Evolutionary conservation across 2,113 vertebrate species (phyloP).

Genomic region (Tychaedon coryphoeus): DNA sequence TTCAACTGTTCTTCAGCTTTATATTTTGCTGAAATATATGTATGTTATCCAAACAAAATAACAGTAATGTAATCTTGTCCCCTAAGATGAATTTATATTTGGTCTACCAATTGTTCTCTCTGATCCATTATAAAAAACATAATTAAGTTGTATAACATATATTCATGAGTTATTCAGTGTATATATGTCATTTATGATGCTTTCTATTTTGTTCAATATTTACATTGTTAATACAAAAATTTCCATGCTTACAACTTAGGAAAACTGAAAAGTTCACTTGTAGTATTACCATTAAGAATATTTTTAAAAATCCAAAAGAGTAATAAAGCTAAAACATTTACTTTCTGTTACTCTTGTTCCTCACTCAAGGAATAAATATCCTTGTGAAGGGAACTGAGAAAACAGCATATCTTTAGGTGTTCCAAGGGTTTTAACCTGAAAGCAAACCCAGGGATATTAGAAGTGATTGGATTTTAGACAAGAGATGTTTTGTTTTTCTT

Average conservation of each 20-base stretch:
- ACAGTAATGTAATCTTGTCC: not conserved
- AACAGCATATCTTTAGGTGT: not conserved
- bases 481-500: not conserved
- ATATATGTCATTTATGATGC: not conserved
- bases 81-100: not conserved
- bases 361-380: not conserved
- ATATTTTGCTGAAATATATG: not conserved
- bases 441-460: not conserved
- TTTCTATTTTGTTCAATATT: not conserved
- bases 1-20: not conserved
- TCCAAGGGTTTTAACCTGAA: not conserved
- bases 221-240: not conserved
- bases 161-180: not conserved
- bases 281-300: not conserved
- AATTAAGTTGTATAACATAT: not conserved
- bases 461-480: not conserved
- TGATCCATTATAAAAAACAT: not conserved
- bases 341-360: not conserved
- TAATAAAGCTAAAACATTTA: not conserved
- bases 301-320: rapidly evolving
- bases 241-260: not conserved
- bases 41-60: not conserved
- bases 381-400: not conserved
- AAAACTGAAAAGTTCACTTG: not conserved
- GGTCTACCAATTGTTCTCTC: not conserved